Evolutionary conservation across 2,888 invertebrate species (phyloP), one percentile per base, ranked within the genome.

Genomic region (Drosophila meridiana): DNA sequence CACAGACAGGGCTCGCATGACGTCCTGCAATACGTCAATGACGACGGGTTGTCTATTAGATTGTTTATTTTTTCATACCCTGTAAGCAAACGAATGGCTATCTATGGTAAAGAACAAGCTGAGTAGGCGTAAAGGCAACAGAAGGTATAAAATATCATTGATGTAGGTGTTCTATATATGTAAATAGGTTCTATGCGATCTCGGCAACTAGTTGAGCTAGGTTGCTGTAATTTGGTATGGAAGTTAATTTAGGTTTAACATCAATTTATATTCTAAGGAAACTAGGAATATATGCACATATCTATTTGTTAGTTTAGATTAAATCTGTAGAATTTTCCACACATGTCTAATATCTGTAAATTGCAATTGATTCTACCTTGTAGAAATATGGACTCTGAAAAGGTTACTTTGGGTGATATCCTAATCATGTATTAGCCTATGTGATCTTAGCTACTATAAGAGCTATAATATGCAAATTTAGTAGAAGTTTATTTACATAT

Each of bases 1-100:
- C 67, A 65, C 63, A 60, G 61, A 57, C 75, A 61, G 73, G 85
- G 83, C 81, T 91, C 83, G 92, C 92, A 92, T 92, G 92, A 90
- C 90, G 87, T 90, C 84, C 79, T 90, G 92, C 90, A 91, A 92
- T 92, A 92, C 92, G 91, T 92, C 92, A 92, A 90, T 90, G 90
- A 84, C 92, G 83, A 89, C 92, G 91, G 92, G 92, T 90, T 89
- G 92, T 91, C 92, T 89, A 89, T 89, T 87, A 85, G 88, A 88
- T 90, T 89, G 80, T 89, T 87, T 91, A 81, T 87, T 80, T 78
- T 66, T 8, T 1, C 48, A 66, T 73, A 65, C 69, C 63, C 61
- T 74, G 36, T 47, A 66, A 28, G 70, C 55, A 63, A 5, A 13
- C 6, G 20, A n/a, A 28, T 26, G 53, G 8, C 20, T 20, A 48